A percentile compares a stretch with the other conserved stretches of the same genome.
These are phyloP conservation scores for Dryobates pubescens DNA, from an alignment of 2,797 vertebrate species.

Conservation along the genomic window DNA sequence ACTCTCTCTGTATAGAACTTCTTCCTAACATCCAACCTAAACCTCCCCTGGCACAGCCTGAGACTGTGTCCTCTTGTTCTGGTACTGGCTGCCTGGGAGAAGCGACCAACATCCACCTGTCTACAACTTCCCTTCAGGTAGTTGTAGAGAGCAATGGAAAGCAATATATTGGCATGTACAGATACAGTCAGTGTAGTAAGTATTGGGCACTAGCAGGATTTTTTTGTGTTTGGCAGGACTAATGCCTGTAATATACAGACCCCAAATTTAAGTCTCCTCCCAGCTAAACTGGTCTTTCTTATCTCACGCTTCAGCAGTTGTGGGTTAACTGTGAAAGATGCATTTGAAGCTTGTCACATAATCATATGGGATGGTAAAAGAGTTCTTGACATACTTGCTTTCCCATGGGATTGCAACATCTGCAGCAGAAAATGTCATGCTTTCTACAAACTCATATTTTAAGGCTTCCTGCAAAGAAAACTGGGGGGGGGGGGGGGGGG, in stretches of 20 bases:
- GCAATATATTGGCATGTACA: not conserved
- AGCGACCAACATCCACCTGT: too few species aligned
- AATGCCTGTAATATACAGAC: not conserved
- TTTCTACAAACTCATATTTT: not conserved
- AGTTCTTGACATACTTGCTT: not conserved
- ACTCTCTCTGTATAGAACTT: too few species aligned
- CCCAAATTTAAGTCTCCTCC: not conserved
- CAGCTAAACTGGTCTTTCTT: not conserved
- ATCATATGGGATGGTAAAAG: not conserved
- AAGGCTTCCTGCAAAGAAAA: not conserved
- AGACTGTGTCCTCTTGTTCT: too few species aligned
- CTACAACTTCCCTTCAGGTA: too few species aligned
- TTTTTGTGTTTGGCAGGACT: not conserved
- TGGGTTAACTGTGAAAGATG: not conserved
- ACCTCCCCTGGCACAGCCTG: too few species aligned
- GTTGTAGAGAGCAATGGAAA: too few species aligned
- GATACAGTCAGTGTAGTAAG: not conserved
- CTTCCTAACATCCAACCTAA: too few species aligned
- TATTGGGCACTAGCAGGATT: not conserved
- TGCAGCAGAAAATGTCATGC: not conserved
- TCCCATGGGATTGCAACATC: not conserved
- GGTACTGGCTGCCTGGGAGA: too few species aligned
- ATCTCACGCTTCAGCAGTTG: not conserved
- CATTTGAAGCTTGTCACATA: not conserved
- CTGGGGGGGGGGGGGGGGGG: too few species aligned